Evolutionary conservation across 2,797 vertebrate species (phyloP).

Genomic region (Notolepis coatsorum): DNA sequence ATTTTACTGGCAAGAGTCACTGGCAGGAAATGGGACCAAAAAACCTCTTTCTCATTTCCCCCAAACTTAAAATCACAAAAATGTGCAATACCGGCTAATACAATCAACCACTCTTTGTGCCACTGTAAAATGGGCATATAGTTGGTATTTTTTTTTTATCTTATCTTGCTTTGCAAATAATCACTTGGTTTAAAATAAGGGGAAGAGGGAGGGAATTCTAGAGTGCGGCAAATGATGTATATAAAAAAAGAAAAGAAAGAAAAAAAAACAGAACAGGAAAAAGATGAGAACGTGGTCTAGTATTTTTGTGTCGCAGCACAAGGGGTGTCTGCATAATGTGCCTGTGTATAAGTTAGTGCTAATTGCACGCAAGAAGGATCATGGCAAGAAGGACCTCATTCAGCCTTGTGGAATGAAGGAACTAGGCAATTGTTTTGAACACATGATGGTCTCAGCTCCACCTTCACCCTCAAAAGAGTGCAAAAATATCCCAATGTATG

Average conservation of each 20-base stretch:
- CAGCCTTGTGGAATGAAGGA: slow-evolving; percentile 93
- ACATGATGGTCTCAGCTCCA: slow-evolving; percentile 89
- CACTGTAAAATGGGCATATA: slow-evolving; percentile 51
- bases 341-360: slow-evolving; percentile 90
- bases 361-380: slow-evolving; percentile 88
- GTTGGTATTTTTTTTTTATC: too few relatives aligned
- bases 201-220: slow-evolving; percentile 61
- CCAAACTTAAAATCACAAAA: slow-evolving; percentile 82
- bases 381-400: slow-evolving; percentile 92
- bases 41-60: slow-evolving; percentile 68
- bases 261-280: slow-evolving; percentile 62
- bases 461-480: slow-evolving; percentile 86
- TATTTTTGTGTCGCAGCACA: slow-evolving; percentile 88
- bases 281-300: slow-evolving; percentile 86
- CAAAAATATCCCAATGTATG: slow-evolving; percentile 86
- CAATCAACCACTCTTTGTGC: slow-evolving; percentile 81
- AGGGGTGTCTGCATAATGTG: slow-evolving; percentile 89
- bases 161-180: slow-evolving; percentile 82
- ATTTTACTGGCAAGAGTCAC: slow-evolving; percentile 74
- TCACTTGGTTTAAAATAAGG: slow-evolving; percentile 76
- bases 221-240: slow-evolving; percentile 70
- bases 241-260: not conserved
- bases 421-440: slow-evolving; percentile 88
- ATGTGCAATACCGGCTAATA: slow-evolving; percentile 87
- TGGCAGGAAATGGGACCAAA: slow-evolving; percentile 81